These are phyloP conservation scores for Sebastes kiyomatsui DNA, from an alignment of 2,797 vertebrate genomes.

Conservation along the genomic window DNA sequence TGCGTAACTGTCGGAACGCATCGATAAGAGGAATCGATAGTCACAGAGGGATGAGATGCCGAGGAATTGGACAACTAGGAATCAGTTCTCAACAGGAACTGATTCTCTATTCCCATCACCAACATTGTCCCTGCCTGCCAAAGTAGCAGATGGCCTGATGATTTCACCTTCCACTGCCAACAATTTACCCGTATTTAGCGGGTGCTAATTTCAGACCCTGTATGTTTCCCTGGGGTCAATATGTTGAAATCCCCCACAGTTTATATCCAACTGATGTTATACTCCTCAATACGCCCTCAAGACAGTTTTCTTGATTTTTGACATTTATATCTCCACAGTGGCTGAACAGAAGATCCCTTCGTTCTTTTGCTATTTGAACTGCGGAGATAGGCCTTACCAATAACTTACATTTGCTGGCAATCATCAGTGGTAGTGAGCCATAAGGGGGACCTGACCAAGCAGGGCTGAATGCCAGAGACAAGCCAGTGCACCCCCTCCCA, in stretches of 20 bases:
- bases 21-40: neutral
- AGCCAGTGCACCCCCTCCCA: neutral
- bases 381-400: neutral
- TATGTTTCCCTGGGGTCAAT: neutral
- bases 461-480: slow-evolving; percentile 23
- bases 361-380: neutral
- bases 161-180: neutral
- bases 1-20: neutral
- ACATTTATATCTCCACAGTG: neutral
- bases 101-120: neutral
- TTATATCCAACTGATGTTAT: neutral
- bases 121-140: neutral
- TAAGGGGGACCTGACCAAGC: slow-evolving; percentile 16
- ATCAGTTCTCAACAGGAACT: neutral
- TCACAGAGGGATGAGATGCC: neutral
- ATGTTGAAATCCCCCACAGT: neutral
- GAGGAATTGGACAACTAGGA: neutral
- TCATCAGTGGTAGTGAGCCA: slow-evolving; percentile 22
- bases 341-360: neutral
- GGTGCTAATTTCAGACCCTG: too few species aligned
- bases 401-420: slow-evolving; percentile 6
- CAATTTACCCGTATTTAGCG: neutral
- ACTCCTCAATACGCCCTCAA: neutral
- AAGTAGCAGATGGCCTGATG: neutral
- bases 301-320: neutral